Evolutionary conservation across 2,113 vertebrate species (phyloP).

Genomic region (Limnothrissa miodon): DNA sequence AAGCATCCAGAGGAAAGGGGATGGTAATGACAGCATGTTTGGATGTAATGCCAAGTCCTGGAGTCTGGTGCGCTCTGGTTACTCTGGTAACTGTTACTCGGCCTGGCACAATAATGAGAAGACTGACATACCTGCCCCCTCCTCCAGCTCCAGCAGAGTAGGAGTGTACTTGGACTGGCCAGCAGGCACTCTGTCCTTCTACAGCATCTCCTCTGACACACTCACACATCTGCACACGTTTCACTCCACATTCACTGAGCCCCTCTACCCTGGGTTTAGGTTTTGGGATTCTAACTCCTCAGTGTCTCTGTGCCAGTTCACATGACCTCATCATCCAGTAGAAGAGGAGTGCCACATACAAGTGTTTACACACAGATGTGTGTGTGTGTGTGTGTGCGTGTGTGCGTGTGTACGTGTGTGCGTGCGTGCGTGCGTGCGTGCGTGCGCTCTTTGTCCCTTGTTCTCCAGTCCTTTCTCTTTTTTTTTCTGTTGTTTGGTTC

Average conservation of each 20-base stretch:
- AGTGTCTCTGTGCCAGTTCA: conserved; percentile 12
- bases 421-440: not conserved
- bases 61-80: conserved; percentile 1
- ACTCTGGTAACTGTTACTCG: not conserved
- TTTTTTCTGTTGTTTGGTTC: too few species aligned
- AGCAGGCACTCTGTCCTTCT: conserved; percentile 23
- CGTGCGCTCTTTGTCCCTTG: not conserved
- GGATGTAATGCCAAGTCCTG: conserved; percentile 12
- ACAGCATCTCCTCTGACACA: not conserved
- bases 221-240: conserved; percentile 16
- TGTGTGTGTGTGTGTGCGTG: not conserved
- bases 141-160: conserved; percentile 2
- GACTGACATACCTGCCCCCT: not conserved
- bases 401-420: not conserved
- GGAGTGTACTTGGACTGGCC: conserved; percentile 27
- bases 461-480: too few species aligned
- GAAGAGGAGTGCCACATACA: not conserved
- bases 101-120: not conserved
- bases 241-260: conserved; percentile 5
- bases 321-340: not conserved
- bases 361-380: not conserved
- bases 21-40: not conserved
- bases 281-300: not conserved
- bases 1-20: not conserved
- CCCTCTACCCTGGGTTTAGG: conserved; percentile 17